Conservation (phyloP, 1,140 invertebrate species). For the Cotesia glomerata region DNA sequence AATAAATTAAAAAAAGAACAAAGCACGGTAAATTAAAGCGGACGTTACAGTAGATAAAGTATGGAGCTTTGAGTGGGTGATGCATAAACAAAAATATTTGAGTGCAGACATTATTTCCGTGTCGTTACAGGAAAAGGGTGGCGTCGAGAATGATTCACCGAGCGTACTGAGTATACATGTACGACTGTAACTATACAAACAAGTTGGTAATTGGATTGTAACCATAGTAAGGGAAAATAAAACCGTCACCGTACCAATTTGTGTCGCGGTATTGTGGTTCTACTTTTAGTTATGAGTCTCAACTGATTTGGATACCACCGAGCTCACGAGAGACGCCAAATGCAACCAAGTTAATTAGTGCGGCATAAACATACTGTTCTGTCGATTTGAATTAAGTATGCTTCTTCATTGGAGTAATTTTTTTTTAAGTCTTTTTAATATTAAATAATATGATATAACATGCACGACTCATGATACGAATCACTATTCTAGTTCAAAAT, state of each 20-base stretch:
- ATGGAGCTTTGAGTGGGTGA: background rate
- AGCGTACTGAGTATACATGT: too few species aligned
- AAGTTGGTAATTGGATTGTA: constrained; percentile 8
- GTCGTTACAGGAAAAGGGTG: constrained; percentile 3
- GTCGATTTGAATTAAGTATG: too few species aligned
- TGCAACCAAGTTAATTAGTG: too few species aligned
- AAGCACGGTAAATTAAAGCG: too few species aligned
- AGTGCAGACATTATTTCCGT: background rate
- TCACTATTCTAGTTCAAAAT: too few species aligned
- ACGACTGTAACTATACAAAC: background rate
- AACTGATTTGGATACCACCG: background rate
- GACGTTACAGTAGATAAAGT: background rate
- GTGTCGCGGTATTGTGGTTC: background rate
- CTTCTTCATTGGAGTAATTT: too few species aligned
- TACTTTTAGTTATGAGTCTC: constrained; percentile 9
- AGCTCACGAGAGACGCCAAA: too few species aligned
- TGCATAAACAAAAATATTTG: background rate
- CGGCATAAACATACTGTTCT: too few species aligned
- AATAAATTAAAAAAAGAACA: too few species aligned
- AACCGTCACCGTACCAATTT: constrained; percentile 7
- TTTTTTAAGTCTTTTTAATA: too few species aligned
- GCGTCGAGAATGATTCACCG: background rate
- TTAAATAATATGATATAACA: too few species aligned
- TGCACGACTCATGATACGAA: too few species aligned
- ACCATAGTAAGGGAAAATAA: constrained; percentile 5